Conservation (phyloP, 2,113 vertebrate species). For the Elaphurus davidianus region DNA sequence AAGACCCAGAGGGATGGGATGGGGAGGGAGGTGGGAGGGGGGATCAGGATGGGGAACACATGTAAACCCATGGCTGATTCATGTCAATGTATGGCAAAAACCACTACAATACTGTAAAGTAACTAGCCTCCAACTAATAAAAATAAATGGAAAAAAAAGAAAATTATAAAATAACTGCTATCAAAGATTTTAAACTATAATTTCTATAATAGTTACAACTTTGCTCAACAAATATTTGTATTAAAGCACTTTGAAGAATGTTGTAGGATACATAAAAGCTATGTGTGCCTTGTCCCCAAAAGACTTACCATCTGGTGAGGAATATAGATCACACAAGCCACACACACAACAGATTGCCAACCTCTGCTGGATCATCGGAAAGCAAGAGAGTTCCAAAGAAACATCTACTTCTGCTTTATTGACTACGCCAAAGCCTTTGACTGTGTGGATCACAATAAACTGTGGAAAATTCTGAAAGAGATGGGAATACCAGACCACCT, state of each 20-base stretch:
- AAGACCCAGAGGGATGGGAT: no score
- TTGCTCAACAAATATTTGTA: conserved; percentile 8
- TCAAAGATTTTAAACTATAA: conserved; percentile 4
- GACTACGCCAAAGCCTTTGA: neutral
- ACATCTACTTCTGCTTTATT: neutral
- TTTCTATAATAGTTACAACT: neutral
- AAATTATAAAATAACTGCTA: neutral
- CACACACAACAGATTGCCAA: neutral
- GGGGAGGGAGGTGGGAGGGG: rapidly evolving
- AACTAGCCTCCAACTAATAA: no score
- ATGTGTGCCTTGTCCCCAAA: neutral
- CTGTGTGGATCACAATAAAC: neutral
- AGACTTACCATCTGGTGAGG: neutral
- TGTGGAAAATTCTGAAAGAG: neutral
- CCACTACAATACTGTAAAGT: no score
- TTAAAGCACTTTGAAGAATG: neutral
- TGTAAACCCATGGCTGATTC: no score
- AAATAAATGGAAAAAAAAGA: no score
- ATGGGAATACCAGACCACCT: neutral
- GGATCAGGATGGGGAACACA: no score
- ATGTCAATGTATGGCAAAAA: no score
- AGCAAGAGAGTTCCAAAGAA: neutral
- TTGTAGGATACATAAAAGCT: neutral
- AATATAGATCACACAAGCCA: neutral
- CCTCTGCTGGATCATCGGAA: neutral